phyloP scores from a whole-genome alignment of 1,140 invertebrate species.

The Pseudomyrmex dendroicus region DNA sequence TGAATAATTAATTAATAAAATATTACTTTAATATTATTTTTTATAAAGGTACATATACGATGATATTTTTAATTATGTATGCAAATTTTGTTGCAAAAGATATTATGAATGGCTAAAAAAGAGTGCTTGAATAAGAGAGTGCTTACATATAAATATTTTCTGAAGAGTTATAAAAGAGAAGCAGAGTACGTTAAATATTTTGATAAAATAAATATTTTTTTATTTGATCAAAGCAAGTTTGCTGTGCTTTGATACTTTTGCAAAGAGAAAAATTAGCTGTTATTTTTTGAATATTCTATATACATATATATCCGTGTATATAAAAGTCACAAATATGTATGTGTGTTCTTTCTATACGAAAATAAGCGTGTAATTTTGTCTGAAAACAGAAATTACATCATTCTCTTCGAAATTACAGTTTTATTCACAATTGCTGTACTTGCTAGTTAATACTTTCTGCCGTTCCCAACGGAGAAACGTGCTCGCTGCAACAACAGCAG shows the following conservation, averaged over 20 bases:
- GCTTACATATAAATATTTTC: no score
- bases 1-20: no score
- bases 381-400: slow-evolving; percentile 8
- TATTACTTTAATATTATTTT: no score
- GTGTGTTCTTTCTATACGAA: neutral
- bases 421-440: slow-evolving; percentile 10
- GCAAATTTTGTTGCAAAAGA: no score
- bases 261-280: neutral
- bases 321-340: neutral
- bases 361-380: neutral
- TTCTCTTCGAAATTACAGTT: slow-evolving; percentile 18
- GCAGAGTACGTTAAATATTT: neutral
- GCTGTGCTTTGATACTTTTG: neutral
- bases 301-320: no score
- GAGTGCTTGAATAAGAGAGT: no score
- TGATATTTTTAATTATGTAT: no score
- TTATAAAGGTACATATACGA: no score
- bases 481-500: slow-evolving; percentile 38
- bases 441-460: slow-evolving; percentile 2
- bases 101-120: no score
- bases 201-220: neutral
- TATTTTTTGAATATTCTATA: slow-evolving; percentile 9
- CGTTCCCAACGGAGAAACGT: slow-evolving; percentile 32
- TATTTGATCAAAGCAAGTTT: neutral
- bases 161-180: no score